phyloP scores from a whole-genome alignment of 2,113 vertebrate genomes.

The Mus spicilegus region DNA sequence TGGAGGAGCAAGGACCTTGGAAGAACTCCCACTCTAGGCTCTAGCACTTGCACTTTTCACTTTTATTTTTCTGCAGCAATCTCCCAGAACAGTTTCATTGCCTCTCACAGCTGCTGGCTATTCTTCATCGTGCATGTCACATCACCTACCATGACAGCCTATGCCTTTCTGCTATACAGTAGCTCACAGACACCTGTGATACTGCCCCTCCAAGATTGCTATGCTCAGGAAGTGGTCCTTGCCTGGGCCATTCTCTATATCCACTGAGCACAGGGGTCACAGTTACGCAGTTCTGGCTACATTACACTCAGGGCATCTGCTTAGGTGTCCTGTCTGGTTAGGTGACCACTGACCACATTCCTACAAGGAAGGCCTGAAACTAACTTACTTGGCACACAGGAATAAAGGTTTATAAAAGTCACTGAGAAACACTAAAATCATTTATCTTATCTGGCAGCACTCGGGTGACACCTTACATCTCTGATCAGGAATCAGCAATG shows the following conservation, averaged over 20 bases:
- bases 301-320: neutral
- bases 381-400: neutral
- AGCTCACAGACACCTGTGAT: no score
- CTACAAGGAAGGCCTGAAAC: neutral
- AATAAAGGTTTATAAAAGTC: neutral
- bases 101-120: rapidly evolving
- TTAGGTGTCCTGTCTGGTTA: neutral
- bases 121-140: neutral
- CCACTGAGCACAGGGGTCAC: neutral
- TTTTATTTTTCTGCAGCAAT: neutral
- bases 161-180: neutral
- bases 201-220: rapidly evolving
- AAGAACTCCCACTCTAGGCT: neutral
- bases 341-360: neutral
- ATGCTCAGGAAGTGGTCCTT: neutral
- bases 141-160: no score
- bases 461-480: neutral
- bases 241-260: neutral
- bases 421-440: neutral
- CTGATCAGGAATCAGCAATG: neutral
- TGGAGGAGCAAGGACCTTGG: neutral
- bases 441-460: neutral
- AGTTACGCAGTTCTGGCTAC: neutral
- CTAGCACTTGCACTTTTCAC: neutral
- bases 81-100: neutral